Base-by-base conservation (phyloP, 2,113 vertebrate species). In the Indri indri region DNA sequence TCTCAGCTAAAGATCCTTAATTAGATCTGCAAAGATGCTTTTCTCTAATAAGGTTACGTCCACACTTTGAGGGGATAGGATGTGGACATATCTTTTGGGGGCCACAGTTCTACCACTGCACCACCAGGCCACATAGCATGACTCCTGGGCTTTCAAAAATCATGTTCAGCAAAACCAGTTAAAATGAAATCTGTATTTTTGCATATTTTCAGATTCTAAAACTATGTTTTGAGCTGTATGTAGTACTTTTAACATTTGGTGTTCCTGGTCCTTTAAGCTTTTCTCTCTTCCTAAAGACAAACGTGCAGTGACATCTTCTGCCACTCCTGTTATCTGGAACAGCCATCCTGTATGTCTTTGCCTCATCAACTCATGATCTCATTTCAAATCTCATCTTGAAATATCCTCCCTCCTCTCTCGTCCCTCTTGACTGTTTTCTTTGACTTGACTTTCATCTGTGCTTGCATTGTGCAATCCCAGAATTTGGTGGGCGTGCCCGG, bases 291-390 rank as follows among this genome's bases (percentile, higher is more conserved):
- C 59, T 84, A 71, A 96, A 88, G 65, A 71, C 65, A 93, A 34
- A 52, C 13, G 18, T 1, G 6, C n/a, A 52, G 6, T 40, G 61
- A 59, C 12, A 57, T 32, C 32, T 45, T 63, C 37, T 18, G 16
- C 2, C 42, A 66, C 25, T 30, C 37, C 84, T 30, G 6, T 65
- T 54, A 50, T 82, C 73, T 37, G 57, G 25, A 93, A 89, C 22
- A 87, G 59, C 14, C 70, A 59, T 27, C 16, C 96, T 47, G 9
- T 42, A 30, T 13, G 16, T 71, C 70, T 94, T 54, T 1, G 0
- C 63, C 79, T 93, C 92, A 94, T 91, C 42, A 92, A 79, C 82
- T 50, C 40, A 18, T 42, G 80, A 59, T 42, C 73, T 91, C 86
- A 74, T 73, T 94, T 91, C 45, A 82, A 63, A 68, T 70, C 70